These are phyloP conservation scores for Julus scandinavius DNA, from an alignment of 2,888 invertebrate genomes.

Conservation along the genomic window DNA sequence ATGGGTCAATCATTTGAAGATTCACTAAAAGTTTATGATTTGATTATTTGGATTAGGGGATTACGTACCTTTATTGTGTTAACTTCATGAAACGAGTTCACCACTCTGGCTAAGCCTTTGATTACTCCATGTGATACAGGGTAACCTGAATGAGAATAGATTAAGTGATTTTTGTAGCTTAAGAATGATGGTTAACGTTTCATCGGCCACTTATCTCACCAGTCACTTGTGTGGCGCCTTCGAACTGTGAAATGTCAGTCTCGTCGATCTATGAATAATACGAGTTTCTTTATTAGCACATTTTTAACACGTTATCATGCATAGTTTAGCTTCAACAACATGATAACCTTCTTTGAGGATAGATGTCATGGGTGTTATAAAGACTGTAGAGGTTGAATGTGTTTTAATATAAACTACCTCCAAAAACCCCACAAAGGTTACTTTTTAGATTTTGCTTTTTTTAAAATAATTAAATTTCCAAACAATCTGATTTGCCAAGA, in stretches of 20 bases:
- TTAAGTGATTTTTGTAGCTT: not conserved
- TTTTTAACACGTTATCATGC: too few relatives aligned
- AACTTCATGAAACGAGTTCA: conserved; percentile 75
- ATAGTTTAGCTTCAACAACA: too few relatives aligned
- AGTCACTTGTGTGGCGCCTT: not conserved
- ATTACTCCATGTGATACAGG: conserved; percentile 78
- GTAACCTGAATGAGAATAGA: conserved; percentile 69
- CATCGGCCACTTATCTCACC: conserved; percentile 74
- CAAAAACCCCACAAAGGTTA: too few relatives aligned
- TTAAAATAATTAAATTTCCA: too few relatives aligned
- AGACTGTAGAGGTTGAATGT: not conserved
- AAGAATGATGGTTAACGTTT: not conserved
- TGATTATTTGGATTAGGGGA: not conserved
- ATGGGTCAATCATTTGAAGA: conserved; percentile 66
- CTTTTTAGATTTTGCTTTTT: too few relatives aligned
- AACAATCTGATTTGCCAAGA: too few relatives aligned
- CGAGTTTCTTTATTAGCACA: too few relatives aligned
- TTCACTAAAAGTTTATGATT: not conserved
- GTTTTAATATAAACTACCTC: too few relatives aligned
- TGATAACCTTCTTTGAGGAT: conserved; percentile 66
- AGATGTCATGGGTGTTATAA: not conserved
- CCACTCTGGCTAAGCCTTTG: conserved; percentile 77
- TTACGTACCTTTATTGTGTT: conserved; percentile 64
- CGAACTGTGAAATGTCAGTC: not conserved
- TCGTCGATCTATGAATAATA: not conserved